phyloP scores from a whole-genome alignment of 64 coral and sea anemone genomes.

The Astreopora myriophthalma region DNA sequence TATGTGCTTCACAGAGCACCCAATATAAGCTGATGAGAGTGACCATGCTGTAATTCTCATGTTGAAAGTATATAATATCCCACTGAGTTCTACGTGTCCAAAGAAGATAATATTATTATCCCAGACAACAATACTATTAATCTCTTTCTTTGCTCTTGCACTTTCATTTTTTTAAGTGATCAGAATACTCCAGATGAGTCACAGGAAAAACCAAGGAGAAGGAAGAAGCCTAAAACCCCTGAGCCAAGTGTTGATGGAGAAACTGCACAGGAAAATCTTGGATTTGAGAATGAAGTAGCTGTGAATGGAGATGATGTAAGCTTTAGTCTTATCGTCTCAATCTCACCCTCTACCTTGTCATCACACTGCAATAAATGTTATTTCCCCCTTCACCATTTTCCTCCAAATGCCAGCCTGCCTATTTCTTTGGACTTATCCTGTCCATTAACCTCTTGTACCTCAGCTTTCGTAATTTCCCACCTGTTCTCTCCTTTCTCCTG shows the following conservation, averaged over 20 bases:
- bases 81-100: too few relatives aligned
- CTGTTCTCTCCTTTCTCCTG: not conserved
- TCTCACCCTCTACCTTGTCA: not conserved
- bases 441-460: too few relatives aligned
- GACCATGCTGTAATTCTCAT: too few relatives aligned
- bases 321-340: not conserved
- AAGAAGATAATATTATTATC: too few relatives aligned
- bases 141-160: not conserved
- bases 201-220: constrained; percentile 64
- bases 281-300: constrained; percentile 71
- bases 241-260: constrained; percentile 30
- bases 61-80: too few relatives aligned
- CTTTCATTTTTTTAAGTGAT: not conserved
- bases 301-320: constrained; percentile 5
- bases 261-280: constrained; percentile 77
- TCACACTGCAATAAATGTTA: not conserved
- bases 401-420: too few relatives aligned
- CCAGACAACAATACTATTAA: not conserved
- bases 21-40: too few relatives aligned
- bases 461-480: too few relatives aligned
- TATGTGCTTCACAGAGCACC: too few relatives aligned
- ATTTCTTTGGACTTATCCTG: too few relatives aligned
- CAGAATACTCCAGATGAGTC: constrained; percentile 27
- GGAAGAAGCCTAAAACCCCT: constrained; percentile 83
- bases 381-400: too few relatives aligned